Percentiles rank a stretch among this genome's conserved stretches.
phyloP scores from a whole-genome alignment of 2,797 vertebrate species.

The Phoeniculus purpureus region DNA sequence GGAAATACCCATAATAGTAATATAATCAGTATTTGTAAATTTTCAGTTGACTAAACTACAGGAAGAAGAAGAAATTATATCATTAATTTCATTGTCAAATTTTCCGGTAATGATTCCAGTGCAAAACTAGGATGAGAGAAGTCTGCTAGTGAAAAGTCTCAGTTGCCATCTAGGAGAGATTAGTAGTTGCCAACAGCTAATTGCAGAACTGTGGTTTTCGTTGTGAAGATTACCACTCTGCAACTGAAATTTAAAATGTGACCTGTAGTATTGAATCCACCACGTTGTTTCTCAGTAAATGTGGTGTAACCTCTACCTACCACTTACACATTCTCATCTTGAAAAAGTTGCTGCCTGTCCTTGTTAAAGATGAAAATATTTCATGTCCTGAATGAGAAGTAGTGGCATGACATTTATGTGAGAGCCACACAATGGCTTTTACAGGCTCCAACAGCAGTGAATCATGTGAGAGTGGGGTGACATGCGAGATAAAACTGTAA shows the following conservation, averaged over 20 bases:
- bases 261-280: not conserved
- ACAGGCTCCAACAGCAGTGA: not conserved
- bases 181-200: not conserved
- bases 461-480: not conserved
- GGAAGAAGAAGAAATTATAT: not conserved
- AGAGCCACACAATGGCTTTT: not conserved
- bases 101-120: not conserved
- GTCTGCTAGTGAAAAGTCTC: not conserved
- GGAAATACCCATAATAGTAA: not conserved
- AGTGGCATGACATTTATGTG: not conserved
- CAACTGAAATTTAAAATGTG: not conserved
- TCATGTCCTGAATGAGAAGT: not conserved
- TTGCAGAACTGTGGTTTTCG: not conserved
- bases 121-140: not conserved
- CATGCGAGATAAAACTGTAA: not conserved
- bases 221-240: not conserved
- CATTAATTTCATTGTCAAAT: not conserved
- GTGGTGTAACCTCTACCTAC: not conserved
- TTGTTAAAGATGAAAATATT: not conserved
- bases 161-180: not conserved
- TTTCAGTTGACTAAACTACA: not conserved
- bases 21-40: not conserved
- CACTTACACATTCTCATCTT: not conserved
- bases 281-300: not conserved
- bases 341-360: not conserved